Percentiles rank a stretch among this genome's conserved stretches.
These are phyloP conservation scores for Xenopus tropicalis DNA, from an alignment of 2,113 vertebrate genomes.

Conservation along the genomic window UCB_Xtro_10.0 CM004448.2:22703501-22704000, in stretches of 20 bases:
- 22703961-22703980: too few species aligned
- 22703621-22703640: too few species aligned
- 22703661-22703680: too few species aligned
- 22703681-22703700: neutral
- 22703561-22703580: too few species aligned
- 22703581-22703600: too few species aligned
- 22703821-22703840: constrained; percentile 16
- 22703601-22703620: too few species aligned
- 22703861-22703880: constrained; percentile 6
- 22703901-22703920: constrained; percentile 33
- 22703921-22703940: constrained; percentile 21
- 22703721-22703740: constrained; percentile 4
- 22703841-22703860: neutral
- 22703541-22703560: too few species aligned
- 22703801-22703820: constrained; percentile 20
- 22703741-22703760: constrained; percentile 30
- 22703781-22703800: neutral
- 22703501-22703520: too few species aligned
- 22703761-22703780: constrained; percentile 10
- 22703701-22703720: neutral
- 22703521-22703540: too few species aligned
- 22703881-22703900: constrained; percentile 15
- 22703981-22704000: too few species aligned
- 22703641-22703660: too few species aligned
- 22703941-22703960: constrained; percentile 12